phyloP scores from a whole-genome alignment of 2,888 invertebrate genomes.

The Bellardia pandia region DNA sequence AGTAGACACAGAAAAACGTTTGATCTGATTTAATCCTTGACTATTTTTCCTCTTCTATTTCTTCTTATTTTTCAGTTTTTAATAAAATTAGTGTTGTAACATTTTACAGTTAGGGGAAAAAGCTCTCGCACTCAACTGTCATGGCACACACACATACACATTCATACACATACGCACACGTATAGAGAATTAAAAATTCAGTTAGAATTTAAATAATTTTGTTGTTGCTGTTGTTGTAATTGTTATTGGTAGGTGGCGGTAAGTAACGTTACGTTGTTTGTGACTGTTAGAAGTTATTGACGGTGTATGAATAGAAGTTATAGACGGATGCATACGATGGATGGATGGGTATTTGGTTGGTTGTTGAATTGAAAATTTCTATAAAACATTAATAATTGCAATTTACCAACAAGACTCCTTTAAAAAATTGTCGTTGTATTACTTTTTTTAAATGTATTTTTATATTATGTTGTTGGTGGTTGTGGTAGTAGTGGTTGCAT shows the following conservation, averaged over 20 bases:
- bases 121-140: neutral
- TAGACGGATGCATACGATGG: constrained; percentile 27
- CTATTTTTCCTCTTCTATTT: constrained; percentile 17
- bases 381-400: constrained; percentile 40
- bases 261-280: constrained; percentile 23
- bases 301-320: constrained; percentile 21
- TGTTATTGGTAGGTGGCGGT: neutral
- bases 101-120: constrained; percentile 19
- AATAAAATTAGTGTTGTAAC: constrained; percentile 62
- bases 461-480: neutral
- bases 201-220: constrained; percentile 48
- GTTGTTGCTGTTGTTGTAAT: constrained; percentile 4
- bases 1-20: constrained; percentile 13
- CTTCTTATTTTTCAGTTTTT: constrained; percentile 13
- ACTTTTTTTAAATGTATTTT: constrained; percentile 4
- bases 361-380: constrained; percentile 41
- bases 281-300: constrained; percentile 17
- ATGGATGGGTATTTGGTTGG: constrained; percentile 26
- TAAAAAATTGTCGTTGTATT: constrained; percentile 19
- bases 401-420: constrained; percentile 36
- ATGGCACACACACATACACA: neutral
- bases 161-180: neutral
- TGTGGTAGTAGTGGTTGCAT: constrained; percentile 17
- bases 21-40: constrained; percentile 36
- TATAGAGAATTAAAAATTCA: constrained; percentile 12